Base-by-base conservation (phyloP, 92 coral and sea anemone species). In the Virgularia gustaviana region DNA sequence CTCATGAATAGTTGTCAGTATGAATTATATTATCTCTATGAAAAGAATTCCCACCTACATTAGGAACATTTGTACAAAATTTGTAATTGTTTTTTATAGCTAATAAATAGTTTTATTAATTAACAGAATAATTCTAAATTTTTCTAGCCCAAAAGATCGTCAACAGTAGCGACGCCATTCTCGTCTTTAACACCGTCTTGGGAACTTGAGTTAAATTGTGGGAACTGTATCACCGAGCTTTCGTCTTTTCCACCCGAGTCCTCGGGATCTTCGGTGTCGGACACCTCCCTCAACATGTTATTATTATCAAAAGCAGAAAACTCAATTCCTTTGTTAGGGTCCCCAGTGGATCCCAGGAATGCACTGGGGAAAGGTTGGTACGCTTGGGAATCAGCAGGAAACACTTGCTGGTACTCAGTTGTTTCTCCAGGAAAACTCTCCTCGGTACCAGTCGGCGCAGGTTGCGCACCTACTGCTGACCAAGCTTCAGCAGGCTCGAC, bases 401-500 rank as follows among this genome's bases (percentile, higher is more conserved):
- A 28, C 7, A 52, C 31, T 12, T 52, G 30, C 31, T 52, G 8
- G 5, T 47, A 4, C 55, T 47, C 55, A 4, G n/a, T 4, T 4
- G 22, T 15, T 7, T 15, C 58, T 22, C 30, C 6, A 22, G 58
- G 15, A 3, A 15, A 47, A 5, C 3, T 15, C 6, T 52, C 3
- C 22, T 22, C 15, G 11, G 7, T 16, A 9, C 29, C 58, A 52
- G 28, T 52, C 31, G 58, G 30, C 58, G 3, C 58, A 12, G 3
- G 58, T 52, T 52, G 8, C 30, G 10, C 58, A 15, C 28, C 58
- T 6, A 52, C 45, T 18, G 61, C 61, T 44, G 60, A 49, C 75
- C 75, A 68, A 15, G 75, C 75, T 49, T 68, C 75, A 15, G 41
- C 51, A 12, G 30, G 9, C 75, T 68, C 59, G 75, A 31, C 28